Percentiles rank a stretch among this genome's conserved stretches.
Conservation (phyloP, 2,888 invertebrate species). For the Napeogenes sylphis region DNA sequence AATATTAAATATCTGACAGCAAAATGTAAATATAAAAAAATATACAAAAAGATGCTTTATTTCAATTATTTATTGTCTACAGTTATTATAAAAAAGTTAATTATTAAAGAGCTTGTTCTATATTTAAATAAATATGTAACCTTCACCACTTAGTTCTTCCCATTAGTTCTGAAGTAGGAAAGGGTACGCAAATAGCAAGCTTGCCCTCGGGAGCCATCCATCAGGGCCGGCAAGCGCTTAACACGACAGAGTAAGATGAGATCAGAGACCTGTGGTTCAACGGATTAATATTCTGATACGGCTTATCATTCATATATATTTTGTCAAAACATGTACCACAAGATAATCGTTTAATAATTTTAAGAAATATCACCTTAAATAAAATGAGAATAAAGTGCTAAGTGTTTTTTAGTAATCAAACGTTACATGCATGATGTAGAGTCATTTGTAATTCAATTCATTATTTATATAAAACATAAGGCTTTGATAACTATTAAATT, state of each 20-base stretch:
- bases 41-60: no score
- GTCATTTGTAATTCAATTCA: not conserved
- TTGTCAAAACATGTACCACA: not conserved
- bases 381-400: no score
- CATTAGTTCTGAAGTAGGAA: slow-evolving; percentile 7
- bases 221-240: slow-evolving; percentile 20
- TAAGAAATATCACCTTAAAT: no score
- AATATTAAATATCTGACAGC: no score
- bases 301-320: not conserved
- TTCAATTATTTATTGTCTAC: no score
- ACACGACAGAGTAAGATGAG: slow-evolving; percentile 6
- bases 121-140: no score
- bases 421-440: no score
- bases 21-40: no score
- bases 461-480: not conserved
- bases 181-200: slow-evolving; percentile 20
- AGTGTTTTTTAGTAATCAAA: no score
- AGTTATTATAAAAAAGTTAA: no score
- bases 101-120: no score
- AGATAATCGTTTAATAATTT: not conserved
- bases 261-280: slow-evolving; percentile 1
- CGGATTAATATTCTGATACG: slow-evolving; percentile 4
- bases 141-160: not conserved
- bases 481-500: slow-evolving; percentile 6
- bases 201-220: slow-evolving; percentile 24